These are phyloP conservation scores for Oceanodroma tethys DNA, from an alignment of 2,113 vertebrate species.

Conservation along the genomic window DNA sequence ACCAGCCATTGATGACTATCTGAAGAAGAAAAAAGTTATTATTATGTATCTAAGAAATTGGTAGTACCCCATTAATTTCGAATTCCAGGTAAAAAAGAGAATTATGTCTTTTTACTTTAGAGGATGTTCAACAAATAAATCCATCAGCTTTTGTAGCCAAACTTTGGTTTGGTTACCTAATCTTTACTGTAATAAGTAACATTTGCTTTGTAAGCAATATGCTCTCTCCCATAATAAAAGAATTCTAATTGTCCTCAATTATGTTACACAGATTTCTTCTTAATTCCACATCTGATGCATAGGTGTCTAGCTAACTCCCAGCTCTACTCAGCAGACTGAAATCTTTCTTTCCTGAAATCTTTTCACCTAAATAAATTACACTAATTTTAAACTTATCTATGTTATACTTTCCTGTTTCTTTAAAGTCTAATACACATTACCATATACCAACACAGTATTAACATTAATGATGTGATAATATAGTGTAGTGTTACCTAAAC, in stretches of 20 bases:
- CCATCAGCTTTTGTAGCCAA: background rate
- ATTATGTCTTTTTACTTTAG: background rate
- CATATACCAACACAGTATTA: background rate
- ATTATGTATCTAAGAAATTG: background rate
- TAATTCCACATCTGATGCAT: background rate
- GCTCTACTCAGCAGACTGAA: background rate
- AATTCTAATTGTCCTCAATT: background rate
- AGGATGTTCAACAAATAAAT: background rate
- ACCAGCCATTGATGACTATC: background rate
- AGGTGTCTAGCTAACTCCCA: background rate
- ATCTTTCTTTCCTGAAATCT: background rate
- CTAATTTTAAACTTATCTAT: background rate
- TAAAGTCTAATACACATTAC: background rate
- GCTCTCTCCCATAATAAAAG: background rate
- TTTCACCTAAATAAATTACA: background rate
- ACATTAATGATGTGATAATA: background rate
- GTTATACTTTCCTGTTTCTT: background rate
- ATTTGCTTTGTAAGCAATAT: background rate
- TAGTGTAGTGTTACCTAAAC: background rate
- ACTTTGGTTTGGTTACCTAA: background rate
- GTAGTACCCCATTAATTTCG: background rate
- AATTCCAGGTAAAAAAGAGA: background rate
- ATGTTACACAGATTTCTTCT: background rate
- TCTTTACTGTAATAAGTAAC: background rate
- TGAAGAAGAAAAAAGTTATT: background rate